A percentile compares a stretch with the other conserved stretches of the same genome.
These are phyloP conservation scores for Watsonalla binaria DNA, from an alignment of 2,888 invertebrate species.

Conservation along the genomic window DNA sequence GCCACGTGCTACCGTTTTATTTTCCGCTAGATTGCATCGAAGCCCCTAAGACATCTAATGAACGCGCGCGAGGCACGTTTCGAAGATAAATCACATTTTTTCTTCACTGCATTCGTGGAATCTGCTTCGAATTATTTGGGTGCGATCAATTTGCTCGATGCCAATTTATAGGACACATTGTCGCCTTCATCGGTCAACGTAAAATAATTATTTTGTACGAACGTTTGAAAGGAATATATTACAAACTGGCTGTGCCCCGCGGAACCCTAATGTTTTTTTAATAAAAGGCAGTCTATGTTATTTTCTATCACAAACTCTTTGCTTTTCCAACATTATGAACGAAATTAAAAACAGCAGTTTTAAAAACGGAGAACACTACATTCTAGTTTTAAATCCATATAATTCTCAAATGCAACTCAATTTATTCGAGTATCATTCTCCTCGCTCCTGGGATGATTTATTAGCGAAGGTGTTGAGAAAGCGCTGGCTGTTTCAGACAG, in stretches of 20 bases:
- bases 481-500: slow-evolving; percentile 1
- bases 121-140: slow-evolving; percentile 36
- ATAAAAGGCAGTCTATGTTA: too few species aligned
- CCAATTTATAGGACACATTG: slow-evolving; percentile 20
- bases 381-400: too few species aligned
- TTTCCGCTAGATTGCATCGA: slow-evolving; percentile 31
- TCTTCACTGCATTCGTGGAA: slow-evolving; percentile 27
- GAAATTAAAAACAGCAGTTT: too few species aligned
- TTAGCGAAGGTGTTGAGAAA: neutral
- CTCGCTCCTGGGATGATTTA: neutral
- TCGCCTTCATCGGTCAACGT: slow-evolving; percentile 6
- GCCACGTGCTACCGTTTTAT: slow-evolving; percentile 36
- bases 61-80: slow-evolving; percentile 32
- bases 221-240: neutral
- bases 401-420: neutral
- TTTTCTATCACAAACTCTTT: too few species aligned
- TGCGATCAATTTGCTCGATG: slow-evolving; percentile 26
- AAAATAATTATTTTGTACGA: slow-evolving; percentile 5
- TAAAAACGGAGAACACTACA: too few species aligned
- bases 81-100: slow-evolving; percentile 43
- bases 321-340: too few species aligned
- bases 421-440: neutral
- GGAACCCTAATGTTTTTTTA: too few species aligned
- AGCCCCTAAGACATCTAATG: slow-evolving; percentile 30
- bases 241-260: too few species aligned